Percentiles rank a stretch among this genome's conserved stretches.
phyloP scores from a whole-genome alignment of 2,113 vertebrate genomes.

The Bos javanicus region DNA sequence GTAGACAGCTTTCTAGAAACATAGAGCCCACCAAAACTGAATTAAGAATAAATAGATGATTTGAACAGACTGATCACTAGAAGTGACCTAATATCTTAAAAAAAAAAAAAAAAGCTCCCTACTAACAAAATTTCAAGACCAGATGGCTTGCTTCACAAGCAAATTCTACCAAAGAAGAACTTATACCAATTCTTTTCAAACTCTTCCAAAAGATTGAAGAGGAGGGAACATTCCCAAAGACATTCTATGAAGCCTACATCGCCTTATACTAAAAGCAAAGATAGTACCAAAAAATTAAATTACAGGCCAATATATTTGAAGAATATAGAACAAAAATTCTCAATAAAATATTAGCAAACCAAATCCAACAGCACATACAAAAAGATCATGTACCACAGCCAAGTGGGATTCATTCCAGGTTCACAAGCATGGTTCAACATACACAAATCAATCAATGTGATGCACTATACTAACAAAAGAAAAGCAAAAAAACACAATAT shows the following conservation, averaged over 20 bases:
- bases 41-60: not conserved
- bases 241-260: not conserved
- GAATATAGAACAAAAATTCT: not conserved
- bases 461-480: not conserved
- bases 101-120: not conserved
- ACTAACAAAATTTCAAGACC: not conserved
- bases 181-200: not conserved
- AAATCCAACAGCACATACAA: not conserved
- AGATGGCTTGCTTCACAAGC: not conserved
- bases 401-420: not conserved
- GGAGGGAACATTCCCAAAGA: not conserved
- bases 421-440: not conserved
- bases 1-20: not conserved
- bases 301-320: not conserved
- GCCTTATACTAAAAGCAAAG: not conserved
- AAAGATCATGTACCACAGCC: not conserved
- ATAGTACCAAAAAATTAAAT: not conserved
- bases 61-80: not conserved
- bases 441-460: not conserved
- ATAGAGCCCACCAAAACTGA: not conserved
- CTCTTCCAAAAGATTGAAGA: not conserved
- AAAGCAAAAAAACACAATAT: not conserved
- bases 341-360: not conserved
- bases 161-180: not conserved
- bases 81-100: not conserved